These are phyloP conservation scores for Corythoichthys haematopterus DNA, from an alignment of 2,113 vertebrate species.

Conservation along the genomic window DNA sequence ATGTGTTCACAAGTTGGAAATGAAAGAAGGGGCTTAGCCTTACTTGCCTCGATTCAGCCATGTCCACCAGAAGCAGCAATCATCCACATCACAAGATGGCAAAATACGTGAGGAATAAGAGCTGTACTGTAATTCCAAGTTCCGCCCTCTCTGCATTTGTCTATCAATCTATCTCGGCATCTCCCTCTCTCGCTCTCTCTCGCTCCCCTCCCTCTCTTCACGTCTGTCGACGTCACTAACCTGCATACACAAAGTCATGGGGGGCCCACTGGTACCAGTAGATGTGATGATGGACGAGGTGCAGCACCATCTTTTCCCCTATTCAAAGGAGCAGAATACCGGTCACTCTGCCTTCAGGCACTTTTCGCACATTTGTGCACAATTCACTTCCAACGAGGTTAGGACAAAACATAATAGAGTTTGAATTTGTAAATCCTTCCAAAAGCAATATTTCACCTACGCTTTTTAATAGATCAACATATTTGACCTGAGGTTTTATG, in stretches of 20 bases:
- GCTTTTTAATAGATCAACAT: conserved; percentile 12
- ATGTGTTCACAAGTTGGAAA: conserved; percentile 52
- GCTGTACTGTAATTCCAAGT: conserved; percentile 61
- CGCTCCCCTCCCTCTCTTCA: conserved; percentile 29
- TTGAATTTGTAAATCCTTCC: conserved; percentile 8
- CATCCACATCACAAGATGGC: conserved; percentile 58
- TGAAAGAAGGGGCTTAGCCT: conserved; percentile 12
- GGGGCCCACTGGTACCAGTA: conserved; percentile 45
- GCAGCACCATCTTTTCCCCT: conserved; percentile 38
- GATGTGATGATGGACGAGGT: conserved; percentile 56
- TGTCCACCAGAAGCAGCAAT: conserved; percentile 58
- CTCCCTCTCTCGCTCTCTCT: conserved; percentile 34
- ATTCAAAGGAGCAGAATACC: conserved; percentile 21
- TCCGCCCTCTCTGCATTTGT: conserved; percentile 70
- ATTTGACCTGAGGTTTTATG: conserved; percentile 14
- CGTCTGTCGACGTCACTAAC: conserved; percentile 66
- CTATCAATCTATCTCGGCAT: conserved; percentile 67
- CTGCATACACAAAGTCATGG: conserved; percentile 65
- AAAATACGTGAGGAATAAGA: conserved; percentile 57
- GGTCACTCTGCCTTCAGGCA: conserved; percentile 13
- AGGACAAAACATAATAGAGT: background rate
- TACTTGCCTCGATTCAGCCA: conserved; percentile 56
- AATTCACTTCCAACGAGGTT: background rate
- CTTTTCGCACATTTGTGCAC: background rate
- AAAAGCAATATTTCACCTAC: conserved; percentile 15